Percentiles rank a stretch among this genome's conserved stretches.
Evolutionary conservation across 2,113 vertebrate species (phyloP).

Genomic region (Perca fluviatilis): DNA sequence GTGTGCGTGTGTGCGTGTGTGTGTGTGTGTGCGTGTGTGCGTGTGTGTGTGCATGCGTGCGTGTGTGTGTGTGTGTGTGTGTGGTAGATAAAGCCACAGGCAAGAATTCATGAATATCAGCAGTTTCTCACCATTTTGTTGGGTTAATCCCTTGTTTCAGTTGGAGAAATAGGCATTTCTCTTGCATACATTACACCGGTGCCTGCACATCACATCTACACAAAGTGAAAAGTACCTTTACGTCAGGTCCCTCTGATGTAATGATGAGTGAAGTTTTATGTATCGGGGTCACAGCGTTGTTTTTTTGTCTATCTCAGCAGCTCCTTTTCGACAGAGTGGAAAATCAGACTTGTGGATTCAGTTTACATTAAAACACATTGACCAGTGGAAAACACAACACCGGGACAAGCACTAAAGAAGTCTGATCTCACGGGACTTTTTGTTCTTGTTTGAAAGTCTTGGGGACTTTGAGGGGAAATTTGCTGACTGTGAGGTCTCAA

Average conservation of each 20-base stretch:
- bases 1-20: conserved; percentile 22
- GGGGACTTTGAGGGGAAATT: not conserved
- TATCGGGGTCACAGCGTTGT: conserved; percentile 35
- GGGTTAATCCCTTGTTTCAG: conserved; percentile 78
- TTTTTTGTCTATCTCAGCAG: conserved; percentile 56
- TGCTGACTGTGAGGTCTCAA: conserved; percentile 1
- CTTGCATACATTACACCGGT: conserved; percentile 64
- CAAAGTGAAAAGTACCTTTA: conserved; percentile 48
- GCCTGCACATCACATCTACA: conserved; percentile 48
- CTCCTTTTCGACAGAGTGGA: conserved; percentile 26
- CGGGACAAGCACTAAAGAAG: not conserved
- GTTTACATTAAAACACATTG: conserved; percentile 24
- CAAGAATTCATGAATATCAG: conserved; percentile 79
- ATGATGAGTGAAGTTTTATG: conserved; percentile 51
- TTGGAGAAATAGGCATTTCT: conserved; percentile 63
- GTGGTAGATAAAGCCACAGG: conserved; percentile 73
- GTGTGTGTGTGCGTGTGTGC: conserved; percentile 13
- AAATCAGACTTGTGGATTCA: conserved; percentile 26
- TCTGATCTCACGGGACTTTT: conserved; percentile 8
- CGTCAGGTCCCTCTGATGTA: conserved; percentile 52
- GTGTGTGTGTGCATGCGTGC: conserved; percentile 15
- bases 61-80: conserved; percentile 26
- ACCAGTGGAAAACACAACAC: conserved; percentile 33
- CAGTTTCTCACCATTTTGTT: conserved; percentile 79
- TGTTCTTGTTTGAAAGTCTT: conserved; percentile 8